Evolutionary conservation across 2,113 vertebrate species (phyloP).

Genomic region (Notiomystis cincta): DNA sequence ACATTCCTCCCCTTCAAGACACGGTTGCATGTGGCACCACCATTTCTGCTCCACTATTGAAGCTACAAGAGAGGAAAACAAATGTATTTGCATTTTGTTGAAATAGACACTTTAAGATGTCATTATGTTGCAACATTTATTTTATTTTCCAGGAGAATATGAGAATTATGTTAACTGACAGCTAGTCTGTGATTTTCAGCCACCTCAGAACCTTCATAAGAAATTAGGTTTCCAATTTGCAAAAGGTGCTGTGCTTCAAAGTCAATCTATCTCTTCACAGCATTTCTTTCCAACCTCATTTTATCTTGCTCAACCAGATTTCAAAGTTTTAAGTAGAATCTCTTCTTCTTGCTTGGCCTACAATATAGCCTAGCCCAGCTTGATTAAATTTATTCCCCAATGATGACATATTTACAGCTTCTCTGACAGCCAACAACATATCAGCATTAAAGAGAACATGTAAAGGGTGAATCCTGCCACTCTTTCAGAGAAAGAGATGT

Average conservation of each 20-base stretch:
- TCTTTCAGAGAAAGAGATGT: background rate
- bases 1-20: conserved; percentile 96
- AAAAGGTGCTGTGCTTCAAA: background rate
- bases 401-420: background rate
- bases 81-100: background rate
- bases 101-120: background rate
- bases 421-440: background rate
- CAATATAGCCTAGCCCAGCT: background rate
- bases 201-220: background rate
- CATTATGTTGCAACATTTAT: background rate
- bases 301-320: background rate
- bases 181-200: background rate
- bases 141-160: background rate
- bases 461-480: background rate
- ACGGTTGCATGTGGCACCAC: conserved; percentile 99
- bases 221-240: background rate
- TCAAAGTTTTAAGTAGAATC: background rate
- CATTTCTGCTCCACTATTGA: conserved; percentile 98
- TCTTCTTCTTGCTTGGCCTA: background rate
- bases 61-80: conserved; percentile 70
- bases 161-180: background rate
- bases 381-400: background rate
- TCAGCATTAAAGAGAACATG: background rate
- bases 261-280: background rate
- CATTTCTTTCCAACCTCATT: background rate